Evolutionary conservation across 2,888 invertebrate genomes (phyloP), one percentile per base, ranked within the genome.

Genomic region (Diaprepes abbreviatus): DNA sequence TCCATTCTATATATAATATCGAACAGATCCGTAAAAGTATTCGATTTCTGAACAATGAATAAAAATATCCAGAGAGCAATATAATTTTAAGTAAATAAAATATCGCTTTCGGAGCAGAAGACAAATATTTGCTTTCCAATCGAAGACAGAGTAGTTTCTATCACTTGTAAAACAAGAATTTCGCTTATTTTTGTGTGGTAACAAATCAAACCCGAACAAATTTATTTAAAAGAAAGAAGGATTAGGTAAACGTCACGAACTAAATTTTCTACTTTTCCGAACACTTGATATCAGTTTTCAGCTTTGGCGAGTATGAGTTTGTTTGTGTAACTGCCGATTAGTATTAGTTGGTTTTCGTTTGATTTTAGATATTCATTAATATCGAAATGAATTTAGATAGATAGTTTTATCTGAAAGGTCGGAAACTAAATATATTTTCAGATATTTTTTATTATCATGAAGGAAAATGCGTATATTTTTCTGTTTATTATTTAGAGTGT

Each of bases 11-110:
- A 38, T 10, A 38, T 38, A 38, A 16, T 40, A 17, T 17, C 40
- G 16, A 40, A 7, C 17, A 10, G 40, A 40, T 17, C 17, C 1
- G 17, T 40, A 16, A 40, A 31, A 28, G 28, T 54, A 33, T 54
- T 54, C 19, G 2, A 36, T 36, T n/a, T 54, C 36, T 19, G 35
- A 54, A 54, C 33, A 35, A 54, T 54, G 50, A 35, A 66, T 43
- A 57, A 57, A 57, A 57, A 31, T 36, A 43, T 14, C 31, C 16
- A 12, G 17, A 57, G 33, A 55, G 62, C 38, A 64, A 69, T 69
- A 64, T 69, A 69, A 69, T 69, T 69, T 69, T 64, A 69, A 63
- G 69, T 58, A 69, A 69, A 69, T 58, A 63, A 69, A 69, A 69
- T 69, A 69, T 69, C 69, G 40, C 58, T 55, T 68, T 64, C 24